Base-by-base conservation (phyloP, 2,797 vertebrate species). In the Perdix hodgsoniae region DNA sequence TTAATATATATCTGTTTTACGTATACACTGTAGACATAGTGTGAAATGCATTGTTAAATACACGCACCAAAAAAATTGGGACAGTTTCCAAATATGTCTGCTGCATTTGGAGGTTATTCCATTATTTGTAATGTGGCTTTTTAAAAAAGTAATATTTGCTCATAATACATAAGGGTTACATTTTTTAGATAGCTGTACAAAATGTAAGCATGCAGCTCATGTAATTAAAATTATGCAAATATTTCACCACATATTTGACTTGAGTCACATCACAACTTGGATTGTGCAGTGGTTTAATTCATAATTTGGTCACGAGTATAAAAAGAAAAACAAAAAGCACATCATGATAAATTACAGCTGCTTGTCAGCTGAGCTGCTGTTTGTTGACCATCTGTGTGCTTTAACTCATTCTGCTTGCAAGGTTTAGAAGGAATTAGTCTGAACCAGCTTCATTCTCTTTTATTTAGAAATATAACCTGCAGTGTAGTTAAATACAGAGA, bases 401-500 rank as follows among this genome's bases (percentile, higher is more conserved):
- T 73, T 61, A 50, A 42, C 21, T 77, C 87, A 9, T 37, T 71
- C 2, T 61, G 27, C 40, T 44, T 78, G 27, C 7, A 72, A 69
- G 60, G 9, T 35, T 75, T 31, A 12, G 10, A 3, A 5, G 23
- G 63, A 47, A 33, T 1, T 0, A 29, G 3, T 52, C 24, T 1
- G 0, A 63, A 44, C 26, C 6, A 17, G 19, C 23, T 80, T 80
- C 0, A 0, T 83, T 79, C 37, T 89, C 40, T 56, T 31, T 77
- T 14, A 27, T 50, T 85, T 17, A 75, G 42, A 85, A 79, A 24
- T 23, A 59, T 0, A 3, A 52, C 33, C 16, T 45, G 52, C 69
- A 61, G 12, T 39, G 14, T 27, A 24, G 7, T 57, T 15, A 40
- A 42, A 60, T 42, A 39, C 11, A 44, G 40, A 54, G 19, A 42